phyloP scores from a whole-genome alignment of 2,797 vertebrate species.

The Nyctibius grandis region DNA sequence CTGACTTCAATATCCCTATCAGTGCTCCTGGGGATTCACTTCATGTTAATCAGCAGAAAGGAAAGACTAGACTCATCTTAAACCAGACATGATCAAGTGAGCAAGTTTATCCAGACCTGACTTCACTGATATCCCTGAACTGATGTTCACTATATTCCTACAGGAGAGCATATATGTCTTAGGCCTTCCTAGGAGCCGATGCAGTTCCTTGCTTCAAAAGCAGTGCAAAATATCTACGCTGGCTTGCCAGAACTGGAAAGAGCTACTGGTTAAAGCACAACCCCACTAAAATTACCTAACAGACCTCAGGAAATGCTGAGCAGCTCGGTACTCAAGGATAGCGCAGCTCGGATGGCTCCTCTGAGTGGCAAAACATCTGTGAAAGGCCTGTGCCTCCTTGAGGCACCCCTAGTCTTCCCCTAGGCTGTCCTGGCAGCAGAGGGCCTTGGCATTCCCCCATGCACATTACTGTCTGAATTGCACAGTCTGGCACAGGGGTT shows the following conservation, averaged over 20 bases:
- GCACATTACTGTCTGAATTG: background rate
- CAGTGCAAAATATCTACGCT: background rate
- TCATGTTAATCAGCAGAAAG: background rate
- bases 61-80: background rate
- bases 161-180: background rate
- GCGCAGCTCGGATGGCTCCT: background rate
- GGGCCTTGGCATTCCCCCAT: background rate
- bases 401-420: background rate
- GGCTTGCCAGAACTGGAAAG: background rate
- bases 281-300: background rate
- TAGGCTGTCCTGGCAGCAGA: background rate
- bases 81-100: background rate
- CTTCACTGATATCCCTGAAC: rapidly evolving
- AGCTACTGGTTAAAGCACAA: background rate
- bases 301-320: background rate
- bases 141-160: background rate
- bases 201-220: background rate
- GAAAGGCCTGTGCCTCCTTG: background rate
- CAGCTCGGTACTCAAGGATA: background rate
- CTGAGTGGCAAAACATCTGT: background rate
- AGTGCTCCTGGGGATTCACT: background rate
- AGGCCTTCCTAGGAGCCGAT: background rate
- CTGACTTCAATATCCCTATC: background rate
- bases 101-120: background rate
- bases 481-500: background rate